Base-by-base conservation (phyloP, 2,888 invertebrate genomes). In the Drosophila meridionalis region DNA sequence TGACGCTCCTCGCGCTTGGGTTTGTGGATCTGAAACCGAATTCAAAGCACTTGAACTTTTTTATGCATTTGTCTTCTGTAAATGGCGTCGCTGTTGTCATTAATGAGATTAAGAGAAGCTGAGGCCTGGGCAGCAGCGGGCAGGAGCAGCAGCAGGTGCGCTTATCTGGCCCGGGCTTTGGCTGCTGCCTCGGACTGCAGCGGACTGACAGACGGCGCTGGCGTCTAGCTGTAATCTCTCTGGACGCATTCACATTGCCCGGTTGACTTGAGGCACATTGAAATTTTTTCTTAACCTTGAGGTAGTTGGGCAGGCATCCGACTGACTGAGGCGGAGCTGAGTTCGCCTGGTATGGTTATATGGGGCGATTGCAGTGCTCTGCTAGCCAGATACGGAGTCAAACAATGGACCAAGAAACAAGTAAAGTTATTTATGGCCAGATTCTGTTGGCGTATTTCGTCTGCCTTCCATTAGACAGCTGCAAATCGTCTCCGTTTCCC, bases 11-110 rank as follows among this genome's bases (percentile, higher is more conserved):
- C 40, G 6, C 12, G 47, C 28, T 43, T 28, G 30, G 11, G 38
- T 34, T 32, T 48, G 59, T 50, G 73, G 80, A 86, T 78, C 73
- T 80, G 76, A 82, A 86, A 75, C 76, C 78, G 76, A 80, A 88
- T 88, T 83, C 87, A 79, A 79, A 82, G 87, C 86, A 86, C 88
- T 90, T 80, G 76, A 78, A 83, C 73, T 82, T 89, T 85, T 88
- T 90, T 90, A 80, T 87, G 82, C 85, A 87, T 87, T 84, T 84
- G 88, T 88, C 88, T 85, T 87, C 75, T 69, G 79, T 76, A 84
- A 84, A 87, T 84, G 84, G 87, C 84, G 56, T 56, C 56, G 56
- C 56, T 32, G 56, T 66, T 79, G 83, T 67, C 83, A 72, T 75
- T 80, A 80, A 83, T 86, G 83, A 83, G 78, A 80, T 80, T 80